Conservation (phyloP, 2,113 vertebrate genomes). For the Turdus rufiventris region DNA sequence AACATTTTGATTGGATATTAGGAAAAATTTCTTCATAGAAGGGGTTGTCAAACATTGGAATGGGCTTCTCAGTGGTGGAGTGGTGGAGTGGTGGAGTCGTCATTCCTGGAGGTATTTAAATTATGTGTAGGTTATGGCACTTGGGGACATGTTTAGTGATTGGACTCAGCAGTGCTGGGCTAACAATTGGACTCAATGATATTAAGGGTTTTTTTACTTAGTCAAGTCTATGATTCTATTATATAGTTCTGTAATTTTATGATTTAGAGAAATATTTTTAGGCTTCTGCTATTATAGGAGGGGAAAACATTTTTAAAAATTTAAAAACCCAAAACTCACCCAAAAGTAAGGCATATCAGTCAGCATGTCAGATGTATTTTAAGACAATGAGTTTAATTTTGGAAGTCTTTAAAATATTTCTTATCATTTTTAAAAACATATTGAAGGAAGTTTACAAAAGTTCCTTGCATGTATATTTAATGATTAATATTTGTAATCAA, state of each 20-base stretch:
- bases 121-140: neutral
- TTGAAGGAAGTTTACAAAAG: conserved; percentile 22
- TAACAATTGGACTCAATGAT: neutral
- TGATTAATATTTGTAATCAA: conserved; percentile 54
- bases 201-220: neutral
- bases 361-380: conserved; percentile 15
- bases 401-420: neutral
- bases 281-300: neutral
- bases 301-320: neutral
- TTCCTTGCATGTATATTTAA: conserved; percentile 45
- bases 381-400: neutral
- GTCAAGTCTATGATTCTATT: neutral
- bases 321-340: neutral
- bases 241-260: neutral
- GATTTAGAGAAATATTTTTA: neutral
- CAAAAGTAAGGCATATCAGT: neutral
- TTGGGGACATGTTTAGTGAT: neutral
- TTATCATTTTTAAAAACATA: neutral
- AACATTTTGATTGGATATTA: neutral
- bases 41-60: neutral
- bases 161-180: neutral
- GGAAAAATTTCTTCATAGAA: neutral
- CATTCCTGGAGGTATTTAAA: neutral
- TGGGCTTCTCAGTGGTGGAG: neutral
- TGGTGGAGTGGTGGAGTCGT: neutral